These are phyloP conservation scores for Corbicula japonica DNA, from an alignment of 2,888 invertebrate genomes.

Conservation along the genomic window DNA sequence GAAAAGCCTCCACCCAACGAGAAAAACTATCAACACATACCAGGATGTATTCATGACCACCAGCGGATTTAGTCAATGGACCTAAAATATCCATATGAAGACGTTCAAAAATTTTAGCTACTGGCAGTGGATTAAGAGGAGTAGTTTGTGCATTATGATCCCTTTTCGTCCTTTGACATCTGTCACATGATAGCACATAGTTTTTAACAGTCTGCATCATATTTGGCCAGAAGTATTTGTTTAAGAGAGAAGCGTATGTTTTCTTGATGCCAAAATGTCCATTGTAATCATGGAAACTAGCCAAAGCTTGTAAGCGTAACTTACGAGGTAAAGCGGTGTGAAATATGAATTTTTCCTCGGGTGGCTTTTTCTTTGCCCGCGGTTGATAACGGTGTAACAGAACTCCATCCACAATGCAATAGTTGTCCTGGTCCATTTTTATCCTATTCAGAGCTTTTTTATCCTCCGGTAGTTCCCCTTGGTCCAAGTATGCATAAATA, in stretches of 20 bases:
- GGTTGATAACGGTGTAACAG: conserved; percentile 21
- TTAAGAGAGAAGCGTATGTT: not conserved
- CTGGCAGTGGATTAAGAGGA: conserved; percentile 28
- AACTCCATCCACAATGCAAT: conserved; percentile 25
- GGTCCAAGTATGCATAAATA: conserved; percentile 20
- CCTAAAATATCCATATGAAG: conserved; percentile 27
- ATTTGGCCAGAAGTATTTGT: conserved; percentile 8
- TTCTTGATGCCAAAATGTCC: conserved; percentile 15
- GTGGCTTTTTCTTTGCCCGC: conserved; percentile 25
- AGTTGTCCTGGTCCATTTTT: conserved; percentile 22
- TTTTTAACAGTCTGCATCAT: conserved; percentile 40
- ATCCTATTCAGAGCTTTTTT: conserved; percentile 10
- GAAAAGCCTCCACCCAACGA: conserved; percentile 51
- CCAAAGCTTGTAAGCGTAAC: conserved; percentile 12
- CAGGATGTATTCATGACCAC: conserved; percentile 51
- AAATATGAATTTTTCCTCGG: conserved; percentile 22
- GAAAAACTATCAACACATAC: conserved; percentile 43
- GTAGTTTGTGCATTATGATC: conserved; percentile 9
- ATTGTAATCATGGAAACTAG: not conserved
- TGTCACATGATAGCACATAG: conserved; percentile 48
- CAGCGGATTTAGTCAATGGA: conserved; percentile 22
- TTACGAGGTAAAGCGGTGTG: conserved; percentile 28
- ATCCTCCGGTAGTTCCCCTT: conserved; percentile 8
- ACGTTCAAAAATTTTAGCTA: conserved; percentile 13
- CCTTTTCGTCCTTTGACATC: conserved; percentile 52